phyloP scores from a whole-genome alignment of 2,113 vertebrate species.

The Oreocharis arfaki region DNA sequence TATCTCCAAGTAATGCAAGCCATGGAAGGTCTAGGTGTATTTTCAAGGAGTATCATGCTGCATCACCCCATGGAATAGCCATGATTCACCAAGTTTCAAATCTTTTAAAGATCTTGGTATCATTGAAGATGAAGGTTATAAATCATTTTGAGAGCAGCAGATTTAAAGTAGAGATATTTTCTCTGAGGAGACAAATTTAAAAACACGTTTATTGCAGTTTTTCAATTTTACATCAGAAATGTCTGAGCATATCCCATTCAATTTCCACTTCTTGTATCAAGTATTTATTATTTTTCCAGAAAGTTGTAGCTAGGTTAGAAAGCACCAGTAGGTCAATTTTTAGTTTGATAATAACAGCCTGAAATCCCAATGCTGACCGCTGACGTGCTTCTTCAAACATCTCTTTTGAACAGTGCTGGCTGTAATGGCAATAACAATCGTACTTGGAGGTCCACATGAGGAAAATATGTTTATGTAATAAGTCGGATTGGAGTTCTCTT shows the following conservation, averaged over 20 bases:
- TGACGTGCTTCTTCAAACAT: background rate
- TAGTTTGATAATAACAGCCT: background rate
- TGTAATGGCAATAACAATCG: background rate
- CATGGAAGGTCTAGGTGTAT: background rate
- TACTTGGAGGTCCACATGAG: background rate
- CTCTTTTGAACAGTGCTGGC: background rate
- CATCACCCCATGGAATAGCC: background rate
- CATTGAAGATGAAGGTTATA: background rate
- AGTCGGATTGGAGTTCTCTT: background rate
- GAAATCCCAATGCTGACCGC: background rate
- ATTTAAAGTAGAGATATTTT: background rate
- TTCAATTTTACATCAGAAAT: background rate
- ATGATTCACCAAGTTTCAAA: background rate
- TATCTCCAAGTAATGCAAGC: background rate
- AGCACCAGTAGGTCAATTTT: background rate
- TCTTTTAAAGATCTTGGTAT: background rate
- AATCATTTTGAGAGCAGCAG: background rate
- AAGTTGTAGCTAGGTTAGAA: background rate
- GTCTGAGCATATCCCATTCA: background rate
- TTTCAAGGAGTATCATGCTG: background rate
- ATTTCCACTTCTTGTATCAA: background rate
- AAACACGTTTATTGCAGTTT: background rate
- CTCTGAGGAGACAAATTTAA: conserved; percentile 3
- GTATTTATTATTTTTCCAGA: background rate
- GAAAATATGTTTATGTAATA: background rate